Base-by-base conservation (phyloP, 2,113 vertebrate genomes). In the Menura novaehollandiae region DNA sequence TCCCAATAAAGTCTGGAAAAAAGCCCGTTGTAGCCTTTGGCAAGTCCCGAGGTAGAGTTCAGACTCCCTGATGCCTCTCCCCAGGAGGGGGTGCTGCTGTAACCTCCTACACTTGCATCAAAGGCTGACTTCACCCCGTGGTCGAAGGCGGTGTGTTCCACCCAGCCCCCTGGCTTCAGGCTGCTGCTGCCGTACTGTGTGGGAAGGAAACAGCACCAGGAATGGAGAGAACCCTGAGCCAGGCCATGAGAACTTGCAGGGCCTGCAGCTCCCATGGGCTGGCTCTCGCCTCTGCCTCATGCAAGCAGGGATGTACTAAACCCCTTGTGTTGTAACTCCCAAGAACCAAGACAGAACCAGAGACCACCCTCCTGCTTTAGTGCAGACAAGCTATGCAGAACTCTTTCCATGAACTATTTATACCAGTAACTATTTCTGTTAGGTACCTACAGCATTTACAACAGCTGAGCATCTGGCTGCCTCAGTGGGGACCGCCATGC, bases 321-420 rank as follows among this genome's bases (percentile, higher is more conserved):
- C 9, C 15, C 11, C 15, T 68, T 0, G 0, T 10, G 33, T 0
- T 2, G 0, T 6, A 62, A 39, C 11, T 85, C 69, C 47, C 3
- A 7, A 89, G 59, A 87, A 56, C 33, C 46, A 62, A 60, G 33
- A 64, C 2, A 55, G 49, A 20, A 32, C 15, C 46, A 44, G 26
- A 49, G 52, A 44, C 5, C 46, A 52, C 4, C 4, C 26, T 11
- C 24, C 66, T 22, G 39, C 51, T 78, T 56, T 7, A 59, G 4
- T 7, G 27, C 67, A 82, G 14, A 43, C 15, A 67, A 59, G 18
- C 20, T 28, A 22, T 3, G 18, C 44, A 32, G 21, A 80, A 33
- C n/a, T 43, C 3, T 30, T 85, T 79, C 62, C 63, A 12, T 14
- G 11, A 72, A 18, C 43, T 79, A 30, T 59, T 67, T 58, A 51